Conservation (phyloP, 1,140 invertebrate genomes). For the Yoshiicerus persimilis region DNA sequence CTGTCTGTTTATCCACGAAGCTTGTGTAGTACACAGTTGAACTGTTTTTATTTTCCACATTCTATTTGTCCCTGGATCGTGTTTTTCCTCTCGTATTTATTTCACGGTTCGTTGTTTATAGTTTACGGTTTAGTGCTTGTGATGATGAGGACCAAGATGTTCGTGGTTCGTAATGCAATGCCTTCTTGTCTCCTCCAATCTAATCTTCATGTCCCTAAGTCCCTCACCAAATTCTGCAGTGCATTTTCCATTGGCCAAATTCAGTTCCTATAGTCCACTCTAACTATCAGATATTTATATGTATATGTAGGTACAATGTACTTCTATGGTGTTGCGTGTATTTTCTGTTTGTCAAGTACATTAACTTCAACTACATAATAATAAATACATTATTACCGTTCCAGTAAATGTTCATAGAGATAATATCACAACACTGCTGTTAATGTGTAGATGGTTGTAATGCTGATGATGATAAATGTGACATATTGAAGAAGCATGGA, state of each 20-base stretch:
- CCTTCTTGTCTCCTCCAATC: neutral
- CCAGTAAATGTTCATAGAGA: neutral
- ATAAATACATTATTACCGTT: neutral
- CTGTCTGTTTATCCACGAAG: neutral
- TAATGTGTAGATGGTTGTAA: neutral
- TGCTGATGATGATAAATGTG: neutral
- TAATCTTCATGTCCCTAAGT: neutral
- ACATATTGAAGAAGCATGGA: neutral
- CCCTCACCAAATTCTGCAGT: neutral
- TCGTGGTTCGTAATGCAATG: neutral
- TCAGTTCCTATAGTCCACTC: too few species aligned
- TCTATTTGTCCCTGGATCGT: neutral
- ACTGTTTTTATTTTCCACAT: neutral
- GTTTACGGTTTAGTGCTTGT: constrained; percentile 22
- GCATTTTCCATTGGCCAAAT: neutral
- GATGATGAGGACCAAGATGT: constrained; percentile 15
- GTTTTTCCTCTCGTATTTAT: constrained; percentile 11
- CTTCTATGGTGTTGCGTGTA: neutral
- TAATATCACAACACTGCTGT: neutral
- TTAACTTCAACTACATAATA: neutral
- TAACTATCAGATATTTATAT: too few species aligned
- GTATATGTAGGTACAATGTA: neutral
- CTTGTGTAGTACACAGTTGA: neutral
- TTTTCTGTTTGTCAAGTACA: neutral
- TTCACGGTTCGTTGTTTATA: constrained; percentile 22